Evolutionary conservation across 2,888 invertebrate species (phyloP).

Genomic region (Troides oblongomaculatus): DNA sequence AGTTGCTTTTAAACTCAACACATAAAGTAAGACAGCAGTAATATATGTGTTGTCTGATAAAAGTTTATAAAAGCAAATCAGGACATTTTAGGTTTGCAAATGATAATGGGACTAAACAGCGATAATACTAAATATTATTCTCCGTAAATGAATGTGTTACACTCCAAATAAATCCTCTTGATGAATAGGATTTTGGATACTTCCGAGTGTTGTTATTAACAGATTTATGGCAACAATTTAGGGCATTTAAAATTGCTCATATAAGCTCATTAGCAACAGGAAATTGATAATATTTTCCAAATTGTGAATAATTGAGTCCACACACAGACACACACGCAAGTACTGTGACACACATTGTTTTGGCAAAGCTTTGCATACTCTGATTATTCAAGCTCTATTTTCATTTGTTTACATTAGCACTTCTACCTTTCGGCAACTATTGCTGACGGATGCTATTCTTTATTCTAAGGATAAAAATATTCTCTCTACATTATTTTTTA

Average conservation of each 20-base stretch:
- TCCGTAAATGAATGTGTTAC: neutral
- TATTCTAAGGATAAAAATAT: constrained; percentile 2
- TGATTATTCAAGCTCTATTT: constrained; percentile 66
- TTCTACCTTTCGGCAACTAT: constrained; percentile 49
- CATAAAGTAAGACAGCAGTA: too few relatives aligned
- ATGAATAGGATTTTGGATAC: too few relatives aligned
- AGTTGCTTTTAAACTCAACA: too few relatives aligned
- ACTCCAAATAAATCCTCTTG: too few relatives aligned
- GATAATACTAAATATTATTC: too few relatives aligned
- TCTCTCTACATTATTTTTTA: neutral
- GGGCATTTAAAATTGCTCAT: neutral
- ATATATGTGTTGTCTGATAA: too few relatives aligned
- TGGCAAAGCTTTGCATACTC: constrained; percentile 51
- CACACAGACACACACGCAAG: constrained; percentile 32
- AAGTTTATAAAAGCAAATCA: too few relatives aligned
- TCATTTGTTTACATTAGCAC: constrained; percentile 60
- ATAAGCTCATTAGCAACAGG: constrained; percentile 7
- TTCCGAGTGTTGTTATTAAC: too few relatives aligned
- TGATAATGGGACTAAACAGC: too few relatives aligned
- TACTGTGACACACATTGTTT: constrained; percentile 54
- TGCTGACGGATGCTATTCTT: constrained; percentile 46
- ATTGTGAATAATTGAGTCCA: constrained; percentile 19
- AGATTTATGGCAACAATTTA: neutral
- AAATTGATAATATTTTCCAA: constrained; percentile 16
- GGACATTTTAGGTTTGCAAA: too few relatives aligned